phyloP scores from a whole-genome alignment of 2,797 vertebrate species.

The Brotula barbata region DNA sequence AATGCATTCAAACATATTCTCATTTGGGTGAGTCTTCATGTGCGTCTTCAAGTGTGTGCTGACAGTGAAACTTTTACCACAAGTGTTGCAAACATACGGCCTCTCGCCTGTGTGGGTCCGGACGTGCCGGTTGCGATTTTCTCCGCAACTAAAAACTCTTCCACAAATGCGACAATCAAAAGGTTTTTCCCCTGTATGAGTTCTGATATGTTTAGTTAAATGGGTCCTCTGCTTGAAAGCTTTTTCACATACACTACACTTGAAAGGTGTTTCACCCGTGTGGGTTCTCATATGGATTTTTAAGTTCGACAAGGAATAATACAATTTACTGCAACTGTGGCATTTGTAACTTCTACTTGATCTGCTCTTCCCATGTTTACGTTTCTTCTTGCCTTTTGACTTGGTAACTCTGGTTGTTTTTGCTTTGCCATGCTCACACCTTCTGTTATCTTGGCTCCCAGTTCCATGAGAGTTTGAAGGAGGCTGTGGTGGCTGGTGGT shows the following conservation, averaged over 20 bases:
- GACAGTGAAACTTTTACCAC: conserved; percentile 13
- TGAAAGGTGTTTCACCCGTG: background rate
- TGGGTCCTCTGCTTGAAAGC: background rate
- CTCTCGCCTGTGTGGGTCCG: conserved; percentile 34
- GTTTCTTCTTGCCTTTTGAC: background rate
- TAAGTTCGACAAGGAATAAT: background rate
- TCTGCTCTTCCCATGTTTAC: background rate
- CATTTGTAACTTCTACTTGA: background rate
- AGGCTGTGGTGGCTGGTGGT: background rate
- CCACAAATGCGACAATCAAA: background rate
- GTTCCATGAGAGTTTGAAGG: background rate
- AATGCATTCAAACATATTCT: background rate
- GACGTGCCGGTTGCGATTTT: background rate
- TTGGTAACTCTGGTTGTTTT: background rate
- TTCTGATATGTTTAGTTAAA: background rate
- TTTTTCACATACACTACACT: background rate
- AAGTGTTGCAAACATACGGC: conserved; percentile 28
- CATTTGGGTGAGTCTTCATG: background rate
- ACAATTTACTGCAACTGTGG: background rate
- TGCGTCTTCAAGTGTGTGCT: background rate
- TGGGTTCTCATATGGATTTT: conserved; percentile 13
- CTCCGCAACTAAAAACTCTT: background rate
- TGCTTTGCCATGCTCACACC: background rate
- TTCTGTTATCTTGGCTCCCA: background rate
- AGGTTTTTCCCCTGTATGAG: background rate